Conservation (phyloP, 2,888 invertebrate genomes). For the Mesoligia furuncula region DNA sequence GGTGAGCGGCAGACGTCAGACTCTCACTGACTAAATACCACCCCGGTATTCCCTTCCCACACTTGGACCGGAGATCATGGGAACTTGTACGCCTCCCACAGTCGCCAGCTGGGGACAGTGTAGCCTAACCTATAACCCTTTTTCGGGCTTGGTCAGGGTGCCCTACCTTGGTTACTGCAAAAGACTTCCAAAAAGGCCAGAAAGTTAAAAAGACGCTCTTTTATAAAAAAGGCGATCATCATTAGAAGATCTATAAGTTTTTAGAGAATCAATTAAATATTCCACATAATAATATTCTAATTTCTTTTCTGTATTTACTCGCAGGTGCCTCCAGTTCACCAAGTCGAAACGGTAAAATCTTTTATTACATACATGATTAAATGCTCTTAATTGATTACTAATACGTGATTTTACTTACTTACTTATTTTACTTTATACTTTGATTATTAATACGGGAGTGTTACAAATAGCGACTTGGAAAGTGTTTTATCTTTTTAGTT, state of each 20-base stretch:
- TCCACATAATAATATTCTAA: background rate
- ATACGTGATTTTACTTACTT: too few species aligned
- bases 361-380: background rate
- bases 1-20: too few species aligned
- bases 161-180: background rate
- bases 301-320: background rate
- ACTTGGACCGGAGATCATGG: too few species aligned
- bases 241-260: background rate
- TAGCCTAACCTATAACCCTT: background rate
- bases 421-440: too few species aligned
- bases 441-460: too few species aligned
- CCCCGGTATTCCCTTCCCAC: too few species aligned
- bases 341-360: slow-evolving; percentile 3
- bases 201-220: background rate
- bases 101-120: background rate
- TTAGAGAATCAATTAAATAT: background rate
- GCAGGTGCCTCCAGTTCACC: slow-evolving; percentile 8
- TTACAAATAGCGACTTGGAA: background rate
- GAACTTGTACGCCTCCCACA: too few species aligned
- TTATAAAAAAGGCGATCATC: background rate
- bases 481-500: background rate
- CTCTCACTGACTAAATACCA: too few species aligned
- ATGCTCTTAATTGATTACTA: background rate
- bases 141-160: background rate
- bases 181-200: background rate